These are phyloP conservation scores for Psophia crepitans DNA, from an alignment of 2,113 vertebrate genomes.

Conservation along the genomic window DNA sequence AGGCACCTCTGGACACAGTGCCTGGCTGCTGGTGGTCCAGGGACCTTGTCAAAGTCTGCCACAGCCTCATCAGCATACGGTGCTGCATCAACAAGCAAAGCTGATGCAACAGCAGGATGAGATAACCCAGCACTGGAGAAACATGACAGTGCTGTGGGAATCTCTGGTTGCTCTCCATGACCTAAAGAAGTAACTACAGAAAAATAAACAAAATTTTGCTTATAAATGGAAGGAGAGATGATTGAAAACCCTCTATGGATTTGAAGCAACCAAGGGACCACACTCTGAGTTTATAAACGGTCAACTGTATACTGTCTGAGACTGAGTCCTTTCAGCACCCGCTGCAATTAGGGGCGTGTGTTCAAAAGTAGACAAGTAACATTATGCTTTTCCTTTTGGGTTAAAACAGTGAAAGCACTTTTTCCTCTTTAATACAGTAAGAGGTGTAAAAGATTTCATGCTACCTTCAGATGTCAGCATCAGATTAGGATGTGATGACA, in stretches of 20 bases:
- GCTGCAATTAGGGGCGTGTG: not conserved
- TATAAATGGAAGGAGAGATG: not conserved
- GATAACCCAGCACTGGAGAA: fast-evolving
- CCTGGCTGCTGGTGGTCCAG: not conserved
- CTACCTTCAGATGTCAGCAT: conserved; percentile 34
- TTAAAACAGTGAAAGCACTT: not conserved
- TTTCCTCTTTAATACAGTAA: conserved; percentile 9
- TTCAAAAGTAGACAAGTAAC: not conserved
- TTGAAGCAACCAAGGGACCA: not conserved
- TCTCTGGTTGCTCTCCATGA: fast-evolving
- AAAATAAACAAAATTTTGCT: not conserved
- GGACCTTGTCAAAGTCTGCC: not conserved
- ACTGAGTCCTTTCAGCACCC: not conserved
- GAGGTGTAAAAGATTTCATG: conserved; percentile 26
- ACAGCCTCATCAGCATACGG: fast-evolving
- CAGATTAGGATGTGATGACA: conserved; percentile 66
- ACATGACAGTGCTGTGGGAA: not conserved
- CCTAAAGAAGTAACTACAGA: not conserved
- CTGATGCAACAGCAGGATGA: not conserved
- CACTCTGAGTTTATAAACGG: not conserved
- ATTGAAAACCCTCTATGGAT: not conserved
- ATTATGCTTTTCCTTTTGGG: not conserved
- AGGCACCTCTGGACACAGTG: not conserved
- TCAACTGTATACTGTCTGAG: not conserved
- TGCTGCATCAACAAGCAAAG: not conserved